Percentiles rank a stretch among this genome's conserved stretches.
phyloP scores from a whole-genome alignment of 2,888 invertebrate genomes.

The Timema cristinae region DNA sequence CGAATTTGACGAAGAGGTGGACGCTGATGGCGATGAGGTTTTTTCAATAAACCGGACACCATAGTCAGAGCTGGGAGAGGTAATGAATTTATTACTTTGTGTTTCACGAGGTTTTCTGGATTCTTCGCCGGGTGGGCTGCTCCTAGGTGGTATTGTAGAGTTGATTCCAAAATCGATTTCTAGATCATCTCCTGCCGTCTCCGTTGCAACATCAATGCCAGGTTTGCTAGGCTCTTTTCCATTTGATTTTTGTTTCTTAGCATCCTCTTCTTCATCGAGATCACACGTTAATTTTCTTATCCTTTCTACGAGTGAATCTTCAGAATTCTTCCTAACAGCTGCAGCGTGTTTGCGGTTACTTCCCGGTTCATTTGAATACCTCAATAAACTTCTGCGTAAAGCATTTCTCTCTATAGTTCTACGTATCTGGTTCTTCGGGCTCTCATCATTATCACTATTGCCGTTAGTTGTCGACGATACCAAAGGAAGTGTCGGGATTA shows the following conservation, averaged over 20 bases:
- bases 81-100: not conserved
- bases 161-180: slow-evolving; percentile 20
- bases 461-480: slow-evolving; percentile 12
- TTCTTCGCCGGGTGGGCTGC: slow-evolving; percentile 32
- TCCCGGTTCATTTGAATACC: slow-evolving; percentile 45
- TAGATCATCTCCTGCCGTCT: slow-evolving; percentile 37
- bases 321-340: slow-evolving; percentile 39
- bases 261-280: slow-evolving; percentile 62
- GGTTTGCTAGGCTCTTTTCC: slow-evolving; percentile 18
- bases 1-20: slow-evolving; percentile 48
- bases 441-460: slow-evolving; percentile 35
- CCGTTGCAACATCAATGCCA: slow-evolving; percentile 14
- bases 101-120: slow-evolving; percentile 24
- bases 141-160: slow-evolving; percentile 26
- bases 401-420: slow-evolving; percentile 81
- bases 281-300: slow-evolving; percentile 83
- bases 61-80: slow-evolving; percentile 1
- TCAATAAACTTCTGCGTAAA: slow-evolving; percentile 70
- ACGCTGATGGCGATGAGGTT: slow-evolving; percentile 27
- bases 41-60: slow-evolving; percentile 19
- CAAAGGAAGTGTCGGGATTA: slow-evolving; percentile 45
- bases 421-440: slow-evolving; percentile 45
- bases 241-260: not conserved
- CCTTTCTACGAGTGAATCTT: slow-evolving; percentile 78
- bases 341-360: slow-evolving; percentile 1